A percentile compares a stretch with the other conserved stretches of the same genome.
phyloP scores from a whole-genome alignment of 2,888 invertebrate species.

The Chrysolina oricalcia region DNA sequence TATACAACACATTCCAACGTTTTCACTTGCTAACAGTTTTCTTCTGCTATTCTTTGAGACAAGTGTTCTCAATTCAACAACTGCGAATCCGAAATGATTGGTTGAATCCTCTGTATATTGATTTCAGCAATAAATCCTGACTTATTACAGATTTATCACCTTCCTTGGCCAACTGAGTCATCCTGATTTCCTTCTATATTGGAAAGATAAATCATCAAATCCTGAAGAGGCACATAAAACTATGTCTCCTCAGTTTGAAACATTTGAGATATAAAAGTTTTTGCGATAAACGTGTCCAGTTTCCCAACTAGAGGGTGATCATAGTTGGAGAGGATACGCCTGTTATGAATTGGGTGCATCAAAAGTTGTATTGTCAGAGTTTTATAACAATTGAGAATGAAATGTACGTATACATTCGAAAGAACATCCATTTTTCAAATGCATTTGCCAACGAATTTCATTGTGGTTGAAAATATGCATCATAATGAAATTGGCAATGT shows the following conservation, averaged over 20 bases:
- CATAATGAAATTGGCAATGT: no score
- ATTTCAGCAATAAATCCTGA: slow-evolving; percentile 34
- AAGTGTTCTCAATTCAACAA: neutral
- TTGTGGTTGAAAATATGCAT: no score
- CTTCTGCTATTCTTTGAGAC: neutral
- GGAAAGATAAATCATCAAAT: slow-evolving; percentile 59
- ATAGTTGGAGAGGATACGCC: neutral
- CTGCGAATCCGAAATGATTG: slow-evolving; percentile 1
- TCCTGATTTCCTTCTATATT: slow-evolving; percentile 54
- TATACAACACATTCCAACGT: no score
- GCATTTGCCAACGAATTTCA: no score
- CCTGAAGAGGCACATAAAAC: slow-evolving; percentile 58
- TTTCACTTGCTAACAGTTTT: neutral
- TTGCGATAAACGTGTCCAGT: slow-evolving; percentile 50
- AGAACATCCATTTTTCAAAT: no score
- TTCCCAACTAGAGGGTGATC: slow-evolving; percentile 3
- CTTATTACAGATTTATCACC: slow-evolving; percentile 46
- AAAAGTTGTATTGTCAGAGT: neutral
- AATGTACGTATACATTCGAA: no score
- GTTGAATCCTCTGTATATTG: slow-evolving; percentile 30
- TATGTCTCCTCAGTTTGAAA: slow-evolving; percentile 57
- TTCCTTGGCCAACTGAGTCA: slow-evolving; percentile 39
- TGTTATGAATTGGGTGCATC: neutral
- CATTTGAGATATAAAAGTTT: slow-evolving; percentile 57
- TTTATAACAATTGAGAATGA: no score